Conservation (phyloP, 2,888 invertebrate species). For the Zeuzera pyrina region DNA sequence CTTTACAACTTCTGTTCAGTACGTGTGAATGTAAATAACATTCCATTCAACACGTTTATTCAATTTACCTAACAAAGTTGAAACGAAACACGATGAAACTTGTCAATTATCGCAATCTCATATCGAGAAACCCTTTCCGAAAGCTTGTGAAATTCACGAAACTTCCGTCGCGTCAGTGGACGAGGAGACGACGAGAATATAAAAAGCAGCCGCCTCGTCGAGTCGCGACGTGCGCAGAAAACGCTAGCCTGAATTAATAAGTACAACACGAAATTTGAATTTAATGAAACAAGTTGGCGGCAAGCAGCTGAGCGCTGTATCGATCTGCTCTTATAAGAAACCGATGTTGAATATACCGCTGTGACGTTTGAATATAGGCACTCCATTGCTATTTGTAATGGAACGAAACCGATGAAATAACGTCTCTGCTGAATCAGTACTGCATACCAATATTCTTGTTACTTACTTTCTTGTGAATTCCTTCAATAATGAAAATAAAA, state of each 20-base stretch:
- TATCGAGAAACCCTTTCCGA: constrained; percentile 19
- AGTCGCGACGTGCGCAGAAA: constrained; percentile 46
- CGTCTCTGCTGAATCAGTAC: no score
- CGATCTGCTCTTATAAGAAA: constrained; percentile 52
- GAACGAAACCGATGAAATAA: no score
- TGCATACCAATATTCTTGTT: no score
- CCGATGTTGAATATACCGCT: constrained; percentile 8
- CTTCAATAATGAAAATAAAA: no score
- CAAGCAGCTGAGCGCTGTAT: constrained; percentile 62
- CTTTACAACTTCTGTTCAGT: no score
- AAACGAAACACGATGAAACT: constrained; percentile 6
- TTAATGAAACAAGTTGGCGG: constrained; percentile 72
- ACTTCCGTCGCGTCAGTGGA: constrained; percentile 16
- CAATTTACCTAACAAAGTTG: no score
- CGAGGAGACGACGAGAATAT: constrained; percentile 24
- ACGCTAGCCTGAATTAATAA: constrained; percentile 69
- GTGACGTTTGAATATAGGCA: constrained; percentile 3
- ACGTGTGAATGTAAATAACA: background rate
- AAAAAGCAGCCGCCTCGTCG: constrained; percentile 46
- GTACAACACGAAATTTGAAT: constrained; percentile 74
- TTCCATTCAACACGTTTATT: no score
- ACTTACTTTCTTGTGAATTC: no score
- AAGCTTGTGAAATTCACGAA: constrained; percentile 22
- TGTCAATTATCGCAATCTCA: constrained; percentile 19
- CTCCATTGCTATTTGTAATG: no score